Conservation (phyloP, 2,113 vertebrate genomes). For the Urocynchramus pylzowi region DNA sequence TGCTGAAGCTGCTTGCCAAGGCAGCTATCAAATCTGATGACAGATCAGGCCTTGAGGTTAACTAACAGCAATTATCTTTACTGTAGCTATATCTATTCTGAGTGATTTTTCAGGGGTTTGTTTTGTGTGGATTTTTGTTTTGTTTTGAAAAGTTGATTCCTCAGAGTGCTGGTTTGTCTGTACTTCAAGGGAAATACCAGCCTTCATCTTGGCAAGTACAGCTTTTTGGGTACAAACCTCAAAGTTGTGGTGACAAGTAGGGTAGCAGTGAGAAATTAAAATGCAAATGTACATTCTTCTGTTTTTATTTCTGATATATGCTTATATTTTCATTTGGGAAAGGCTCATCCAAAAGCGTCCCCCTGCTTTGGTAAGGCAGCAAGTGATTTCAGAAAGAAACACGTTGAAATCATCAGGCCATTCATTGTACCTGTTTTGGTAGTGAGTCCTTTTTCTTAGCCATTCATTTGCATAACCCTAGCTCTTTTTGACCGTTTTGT, state of each 20-base stretch:
- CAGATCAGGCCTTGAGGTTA: constrained; percentile 43
- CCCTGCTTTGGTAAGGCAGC: not conserved
- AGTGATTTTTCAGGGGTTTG: not conserved
- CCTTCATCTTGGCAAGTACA: not conserved
- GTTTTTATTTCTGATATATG: not conserved
- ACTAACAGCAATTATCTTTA: constrained; percentile 22
- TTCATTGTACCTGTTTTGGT: not conserved
- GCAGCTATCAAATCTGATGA: constrained; percentile 19
- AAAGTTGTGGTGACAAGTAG: not conserved
- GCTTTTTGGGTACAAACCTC: not conserved
- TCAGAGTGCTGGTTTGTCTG: not conserved
- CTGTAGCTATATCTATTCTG: not conserved
- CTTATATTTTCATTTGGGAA: not conserved
- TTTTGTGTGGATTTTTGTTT: not conserved
- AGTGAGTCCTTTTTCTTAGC: not conserved
- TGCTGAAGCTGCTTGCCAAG: constrained; percentile 19
- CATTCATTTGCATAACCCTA: not conserved
- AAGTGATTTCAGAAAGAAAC: not conserved
- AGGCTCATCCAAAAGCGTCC: not conserved
- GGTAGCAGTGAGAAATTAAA: not conserved
- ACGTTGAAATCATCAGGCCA: not conserved
- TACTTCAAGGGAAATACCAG: not conserved
- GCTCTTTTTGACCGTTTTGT: not conserved
- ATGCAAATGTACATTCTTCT: not conserved
- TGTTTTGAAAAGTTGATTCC: not conserved